Evolutionary conservation across 2,797 vertebrate species (phyloP).

Genomic region (Protonibea diacanthus): DNA sequence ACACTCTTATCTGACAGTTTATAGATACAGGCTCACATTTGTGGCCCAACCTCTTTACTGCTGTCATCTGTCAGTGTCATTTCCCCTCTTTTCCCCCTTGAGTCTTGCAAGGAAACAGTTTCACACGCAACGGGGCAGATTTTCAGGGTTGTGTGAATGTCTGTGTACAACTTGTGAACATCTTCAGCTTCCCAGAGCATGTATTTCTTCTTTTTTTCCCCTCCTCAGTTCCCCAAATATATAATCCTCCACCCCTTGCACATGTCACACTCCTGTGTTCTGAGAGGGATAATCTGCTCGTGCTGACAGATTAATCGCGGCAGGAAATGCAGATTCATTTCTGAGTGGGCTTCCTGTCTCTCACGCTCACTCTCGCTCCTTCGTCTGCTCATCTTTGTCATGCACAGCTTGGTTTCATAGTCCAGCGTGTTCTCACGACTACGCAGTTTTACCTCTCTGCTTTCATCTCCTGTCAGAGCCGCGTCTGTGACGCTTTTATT

Average conservation of each 20-base stretch:
- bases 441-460: conserved; percentile 40
- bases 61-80: conserved; percentile 47
- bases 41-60: conserved; percentile 30
- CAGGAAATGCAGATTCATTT: conserved; percentile 68
- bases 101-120: conserved; percentile 1
- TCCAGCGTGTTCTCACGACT: conserved; percentile 32
- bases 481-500: conserved; percentile 56
- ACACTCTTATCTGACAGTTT: conserved; percentile 58
- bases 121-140: background rate
- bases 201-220: conserved; percentile 10
- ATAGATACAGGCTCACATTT: conserved; percentile 41
- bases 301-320: conserved; percentile 71
- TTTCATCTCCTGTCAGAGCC: conserved; percentile 48
- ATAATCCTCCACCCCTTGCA: conserved; percentile 63
- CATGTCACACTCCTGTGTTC: conserved; percentile 61
- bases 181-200: conserved; percentile 22
- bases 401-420: conserved; percentile 16
- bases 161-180: conserved; percentile 28
- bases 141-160: conserved; percentile 5
- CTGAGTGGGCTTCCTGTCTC: conserved; percentile 67
- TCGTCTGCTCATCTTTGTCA: conserved; percentile 52
- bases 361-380: conserved; percentile 31
- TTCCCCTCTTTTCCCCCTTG: background rate
- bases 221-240: conserved; percentile 21
- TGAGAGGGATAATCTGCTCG: conserved; percentile 68